These are phyloP conservation scores for Torymus auratus DNA, from an alignment of 2,888 invertebrate species.

Conservation along the genomic window DNA sequence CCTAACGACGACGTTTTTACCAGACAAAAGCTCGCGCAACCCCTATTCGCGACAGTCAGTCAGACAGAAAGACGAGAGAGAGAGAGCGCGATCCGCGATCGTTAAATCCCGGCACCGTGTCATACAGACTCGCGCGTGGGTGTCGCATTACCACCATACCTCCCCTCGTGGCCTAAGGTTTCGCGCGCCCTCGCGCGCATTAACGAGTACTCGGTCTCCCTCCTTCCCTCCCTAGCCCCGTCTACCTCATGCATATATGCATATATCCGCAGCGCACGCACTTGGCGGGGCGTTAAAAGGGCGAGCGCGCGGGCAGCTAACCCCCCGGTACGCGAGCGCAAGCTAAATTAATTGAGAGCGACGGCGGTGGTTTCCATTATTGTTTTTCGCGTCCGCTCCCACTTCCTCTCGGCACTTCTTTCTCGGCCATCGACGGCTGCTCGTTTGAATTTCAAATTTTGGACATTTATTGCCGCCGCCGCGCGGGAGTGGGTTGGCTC, in stretches of 20 bases:
- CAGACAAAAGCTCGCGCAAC: too few relatives aligned
- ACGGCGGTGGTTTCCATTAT: conserved; percentile 42
- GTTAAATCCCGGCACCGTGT: conserved; percentile 46
- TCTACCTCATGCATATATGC: neutral
- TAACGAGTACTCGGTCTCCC: conserved; percentile 30
- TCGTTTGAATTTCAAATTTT: conserved; percentile 56
- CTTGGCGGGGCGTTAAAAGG: conserved; percentile 39
- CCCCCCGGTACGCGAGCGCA: too few relatives aligned
- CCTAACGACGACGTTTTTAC: too few relatives aligned
- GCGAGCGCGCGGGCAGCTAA: conserved; percentile 13
- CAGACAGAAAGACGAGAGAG: neutral
- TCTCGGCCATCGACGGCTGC: conserved; percentile 42
- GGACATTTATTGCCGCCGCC: too few relatives aligned
- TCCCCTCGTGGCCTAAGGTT: conserved; percentile 50
- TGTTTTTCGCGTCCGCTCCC: conserved; percentile 4
- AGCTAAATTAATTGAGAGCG: conserved; percentile 50
- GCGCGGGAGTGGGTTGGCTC: too few relatives aligned
- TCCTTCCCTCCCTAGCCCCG: too few relatives aligned
- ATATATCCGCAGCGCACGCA: neutral
- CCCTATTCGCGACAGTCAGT: too few relatives aligned
- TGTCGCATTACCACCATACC: conserved; percentile 22
- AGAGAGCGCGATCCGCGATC: conserved; percentile 44
- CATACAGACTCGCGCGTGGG: conserved; percentile 1
- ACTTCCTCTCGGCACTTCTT: neutral
- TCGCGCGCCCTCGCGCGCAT: conserved; percentile 10